Percentiles rank a stretch among this genome's conserved stretches.
These are phyloP conservation scores for Pilophorus perplexus DNA, from an alignment of 2,888 invertebrate species.

Conservation along the genomic window DNA sequence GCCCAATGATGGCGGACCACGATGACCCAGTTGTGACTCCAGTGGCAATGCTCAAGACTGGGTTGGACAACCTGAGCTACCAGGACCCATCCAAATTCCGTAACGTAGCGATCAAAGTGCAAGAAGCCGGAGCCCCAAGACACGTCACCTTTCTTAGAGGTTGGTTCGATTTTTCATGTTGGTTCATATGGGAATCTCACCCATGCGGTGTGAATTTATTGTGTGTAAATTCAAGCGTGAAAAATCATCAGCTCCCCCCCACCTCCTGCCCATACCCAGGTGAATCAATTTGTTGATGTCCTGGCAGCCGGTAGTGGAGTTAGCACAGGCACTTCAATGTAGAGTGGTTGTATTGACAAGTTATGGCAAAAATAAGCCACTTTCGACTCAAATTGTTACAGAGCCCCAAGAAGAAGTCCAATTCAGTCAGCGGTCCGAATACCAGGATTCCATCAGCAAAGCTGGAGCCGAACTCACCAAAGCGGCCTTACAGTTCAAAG, in stretches of 20 bases:
- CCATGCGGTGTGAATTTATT: too few species aligned
- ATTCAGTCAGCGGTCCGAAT: constrained; percentile 62
- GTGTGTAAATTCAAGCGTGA: too few species aligned
- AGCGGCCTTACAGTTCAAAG: constrained; percentile 62
- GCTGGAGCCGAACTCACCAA: constrained; percentile 61
- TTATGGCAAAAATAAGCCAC: too few species aligned
- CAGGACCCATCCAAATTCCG: constrained; percentile 63
- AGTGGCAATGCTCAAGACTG: constrained; percentile 58
- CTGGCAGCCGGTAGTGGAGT: too few species aligned
- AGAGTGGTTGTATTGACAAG: too few species aligned
- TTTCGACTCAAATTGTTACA: too few species aligned
- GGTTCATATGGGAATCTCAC: too few species aligned
- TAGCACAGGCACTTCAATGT: too few species aligned
- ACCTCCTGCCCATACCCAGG: too few species aligned
- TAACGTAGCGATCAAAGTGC: constrained; percentile 57
- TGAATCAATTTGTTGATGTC: too few species aligned
- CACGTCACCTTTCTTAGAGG: constrained; percentile 43
- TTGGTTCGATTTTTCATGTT: too few species aligned
- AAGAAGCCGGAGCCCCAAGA: constrained; percentile 58
- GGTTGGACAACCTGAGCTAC: constrained; percentile 59
- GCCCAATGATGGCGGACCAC: constrained; percentile 60
- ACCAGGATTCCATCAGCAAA: constrained; percentile 61
- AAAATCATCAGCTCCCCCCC: too few species aligned
- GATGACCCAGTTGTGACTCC: constrained; percentile 62
- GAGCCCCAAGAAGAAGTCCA: constrained; percentile 53